Conservation (phyloP, 2,797 vertebrate species). For the Rhabdomys pumilio region DNA sequence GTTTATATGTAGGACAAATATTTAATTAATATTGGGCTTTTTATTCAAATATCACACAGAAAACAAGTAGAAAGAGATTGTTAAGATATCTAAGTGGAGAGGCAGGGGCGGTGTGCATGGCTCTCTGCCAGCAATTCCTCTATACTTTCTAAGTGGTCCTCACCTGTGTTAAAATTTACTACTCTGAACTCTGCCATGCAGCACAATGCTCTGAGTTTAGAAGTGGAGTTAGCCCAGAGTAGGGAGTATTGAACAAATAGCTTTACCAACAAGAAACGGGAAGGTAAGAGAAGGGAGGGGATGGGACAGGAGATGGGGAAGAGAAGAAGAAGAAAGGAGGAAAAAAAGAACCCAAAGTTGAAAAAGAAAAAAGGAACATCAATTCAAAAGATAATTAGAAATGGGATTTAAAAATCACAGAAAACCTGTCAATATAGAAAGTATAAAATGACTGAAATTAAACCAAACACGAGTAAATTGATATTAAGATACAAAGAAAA, state of each 20-base stretch:
- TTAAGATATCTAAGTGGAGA: neutral
- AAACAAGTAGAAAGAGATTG: conserved; percentile 14
- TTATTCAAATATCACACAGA: conserved; percentile 8
- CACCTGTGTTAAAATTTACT: too few relatives aligned
- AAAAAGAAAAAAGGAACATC: neutral
- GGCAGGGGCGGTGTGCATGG: neutral
- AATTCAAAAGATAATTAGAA: conserved; percentile 6
- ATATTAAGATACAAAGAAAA: conserved; percentile 35
- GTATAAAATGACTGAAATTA: conserved; percentile 35
- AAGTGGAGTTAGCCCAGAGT: neutral
- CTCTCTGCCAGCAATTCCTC: neutral
- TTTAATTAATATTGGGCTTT: conserved; percentile 22
- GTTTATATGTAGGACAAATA: neutral
- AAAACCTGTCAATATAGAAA: neutral
- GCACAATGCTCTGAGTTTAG: neutral
- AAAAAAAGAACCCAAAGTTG: neutral
- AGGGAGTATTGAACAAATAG: neutral
- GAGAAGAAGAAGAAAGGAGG: neutral
- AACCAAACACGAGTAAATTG: neutral
- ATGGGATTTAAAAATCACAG: conserved; percentile 2
- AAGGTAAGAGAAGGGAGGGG: neutral
- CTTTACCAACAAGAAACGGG: neutral
- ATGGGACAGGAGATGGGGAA: too few relatives aligned
- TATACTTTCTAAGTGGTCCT: neutral
- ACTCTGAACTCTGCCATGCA: neutral